Conservation (phyloP, 2,797 vertebrate species). For the Merluccius polli region DNA sequence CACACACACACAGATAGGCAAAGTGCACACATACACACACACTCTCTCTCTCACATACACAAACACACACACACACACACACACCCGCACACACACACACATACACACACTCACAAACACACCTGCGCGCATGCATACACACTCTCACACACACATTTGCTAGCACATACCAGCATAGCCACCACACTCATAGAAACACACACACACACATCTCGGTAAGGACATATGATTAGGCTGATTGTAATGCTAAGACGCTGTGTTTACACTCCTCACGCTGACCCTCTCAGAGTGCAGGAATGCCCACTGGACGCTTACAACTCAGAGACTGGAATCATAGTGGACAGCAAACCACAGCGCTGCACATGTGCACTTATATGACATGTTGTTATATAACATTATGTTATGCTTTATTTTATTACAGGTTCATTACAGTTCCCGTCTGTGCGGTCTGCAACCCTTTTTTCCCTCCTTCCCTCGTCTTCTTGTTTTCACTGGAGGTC, state of each 20-base stretch:
- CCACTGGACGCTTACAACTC: no score
- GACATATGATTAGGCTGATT: slow-evolving; percentile 22
- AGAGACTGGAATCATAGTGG: no score
- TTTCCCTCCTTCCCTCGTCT: no score
- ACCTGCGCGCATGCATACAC: not conserved
- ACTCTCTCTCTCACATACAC: not conserved
- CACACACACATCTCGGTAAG: slow-evolving; percentile 12
- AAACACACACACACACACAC: slow-evolving; percentile 9
- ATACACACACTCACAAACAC: slow-evolving; percentile 5
- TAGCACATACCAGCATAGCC: not conserved
- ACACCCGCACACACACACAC: slow-evolving; percentile 1
- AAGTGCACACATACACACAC: not conserved
- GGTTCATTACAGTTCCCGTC: no score
- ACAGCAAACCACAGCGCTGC: no score
- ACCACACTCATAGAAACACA: not conserved
- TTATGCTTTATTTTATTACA: no score
- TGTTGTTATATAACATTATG: no score
- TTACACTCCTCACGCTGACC: not conserved
- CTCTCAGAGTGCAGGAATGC: no score
- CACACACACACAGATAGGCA: not conserved
- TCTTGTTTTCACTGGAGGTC: no score
- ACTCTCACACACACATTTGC: not conserved
- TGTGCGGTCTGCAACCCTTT: no score
- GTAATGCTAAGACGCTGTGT: slow-evolving; percentile 2
- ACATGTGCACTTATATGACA: no score